A percentile compares a stretch with the other conserved stretches of the same genome.
Evolutionary conservation across 2,797 vertebrate species (phyloP).

Genomic region (Sylvilagus floridanus): DNA sequence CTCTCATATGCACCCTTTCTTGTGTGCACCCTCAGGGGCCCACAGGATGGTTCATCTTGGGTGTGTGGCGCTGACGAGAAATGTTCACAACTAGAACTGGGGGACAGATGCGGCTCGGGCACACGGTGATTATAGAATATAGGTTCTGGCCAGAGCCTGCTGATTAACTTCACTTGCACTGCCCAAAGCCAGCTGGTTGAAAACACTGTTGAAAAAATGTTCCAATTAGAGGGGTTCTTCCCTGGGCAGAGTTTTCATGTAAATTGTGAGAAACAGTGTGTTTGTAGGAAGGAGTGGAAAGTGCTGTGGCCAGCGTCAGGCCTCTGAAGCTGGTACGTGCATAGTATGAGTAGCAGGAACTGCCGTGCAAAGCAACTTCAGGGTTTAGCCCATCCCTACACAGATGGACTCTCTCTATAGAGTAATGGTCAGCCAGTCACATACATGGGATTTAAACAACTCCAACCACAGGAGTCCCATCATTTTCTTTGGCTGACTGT

Average conservation of each 20-base stretch:
- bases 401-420: not conserved
- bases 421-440: constrained; percentile 10
- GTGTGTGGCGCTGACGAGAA: constrained; percentile 56
- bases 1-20: not conserved
- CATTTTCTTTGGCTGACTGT: constrained; percentile 68
- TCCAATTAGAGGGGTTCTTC: constrained; percentile 78
- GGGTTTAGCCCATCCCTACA: not conserved
- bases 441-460: constrained; percentile 62
- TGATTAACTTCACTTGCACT: constrained; percentile 81
- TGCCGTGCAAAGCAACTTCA: not conserved
- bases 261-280: constrained; percentile 59
- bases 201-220: constrained; percentile 76
- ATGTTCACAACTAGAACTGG: constrained; percentile 76
- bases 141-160: constrained; percentile 75
- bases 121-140: constrained; percentile 75
- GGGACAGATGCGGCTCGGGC: constrained; percentile 80
- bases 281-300: constrained; percentile 64
- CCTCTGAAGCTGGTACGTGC: constrained; percentile 24
- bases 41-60: not conserved
- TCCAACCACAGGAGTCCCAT: constrained; percentile 10
- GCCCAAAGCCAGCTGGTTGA: constrained; percentile 79
- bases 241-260: constrained; percentile 64
- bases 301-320: constrained; percentile 38
- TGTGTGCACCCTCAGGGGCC: not conserved
- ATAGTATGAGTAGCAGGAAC: not conserved